A percentile compares a stretch with the other conserved stretches of the same genome.
Conservation (phyloP, 2,888 invertebrate genomes). For the Eristalis pertinax region DNA sequence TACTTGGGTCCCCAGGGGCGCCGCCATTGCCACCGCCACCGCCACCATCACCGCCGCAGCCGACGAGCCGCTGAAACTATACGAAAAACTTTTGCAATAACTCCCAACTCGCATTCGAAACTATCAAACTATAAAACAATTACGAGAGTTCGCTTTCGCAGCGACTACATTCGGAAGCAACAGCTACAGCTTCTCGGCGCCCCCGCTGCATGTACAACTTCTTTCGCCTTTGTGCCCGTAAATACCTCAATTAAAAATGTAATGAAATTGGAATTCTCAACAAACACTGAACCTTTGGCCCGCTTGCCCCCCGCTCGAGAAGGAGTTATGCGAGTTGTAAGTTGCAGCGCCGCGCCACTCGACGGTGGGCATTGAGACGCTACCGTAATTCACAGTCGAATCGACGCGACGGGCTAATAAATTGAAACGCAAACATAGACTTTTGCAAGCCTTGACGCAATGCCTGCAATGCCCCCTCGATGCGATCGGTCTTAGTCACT, state of each 20-base stretch:
- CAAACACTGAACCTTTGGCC: slow-evolving; percentile 42
- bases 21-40: background rate
- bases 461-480: background rate
- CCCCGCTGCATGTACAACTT: slow-evolving; percentile 18
- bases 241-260: slow-evolving; percentile 70
- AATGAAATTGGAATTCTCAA: slow-evolving; percentile 63
- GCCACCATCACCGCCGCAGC: background rate
- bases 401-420: slow-evolving; percentile 60
- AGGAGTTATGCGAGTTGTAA: background rate
- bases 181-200: slow-evolving; percentile 37
- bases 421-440: slow-evolving; percentile 46
- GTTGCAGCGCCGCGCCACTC: background rate
- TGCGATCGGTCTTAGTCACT: slow-evolving; percentile 28
- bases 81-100: slow-evolving; percentile 63
- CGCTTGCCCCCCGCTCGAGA: no score
- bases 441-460: slow-evolving; percentile 40
- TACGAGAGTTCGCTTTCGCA: slow-evolving; percentile 57
- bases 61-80: background rate
- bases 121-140: slow-evolving; percentile 68
- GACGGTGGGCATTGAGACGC: slow-evolving; percentile 1
- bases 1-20: background rate
- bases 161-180: slow-evolving; percentile 37
- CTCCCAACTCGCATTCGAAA: slow-evolving; percentile 59
- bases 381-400: slow-evolving; percentile 5
- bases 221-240: slow-evolving; percentile 51